Base-by-base conservation (phyloP, 2,797 vertebrate species). In the Clarias pachynema region DNA sequence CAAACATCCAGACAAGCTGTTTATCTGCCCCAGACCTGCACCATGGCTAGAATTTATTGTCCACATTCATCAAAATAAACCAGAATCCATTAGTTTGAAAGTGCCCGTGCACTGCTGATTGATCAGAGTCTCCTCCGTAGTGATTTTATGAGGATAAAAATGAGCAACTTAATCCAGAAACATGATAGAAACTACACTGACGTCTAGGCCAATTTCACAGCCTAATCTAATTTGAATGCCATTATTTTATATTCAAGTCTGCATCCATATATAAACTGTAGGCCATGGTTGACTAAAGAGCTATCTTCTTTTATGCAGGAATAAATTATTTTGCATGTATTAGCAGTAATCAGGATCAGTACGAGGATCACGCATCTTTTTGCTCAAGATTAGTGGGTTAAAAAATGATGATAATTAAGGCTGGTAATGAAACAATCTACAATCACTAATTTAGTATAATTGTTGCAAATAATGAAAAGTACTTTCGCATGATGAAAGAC, bases 1-100 rank as follows among this genome's bases (percentile, higher is more conserved):
- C 57, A 74, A 83, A 62, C 81, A 63, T 83, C 81, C 56, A 49
- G 57, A 73, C 81, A 83, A 44, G 81, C 68, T 74, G 81, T 83
- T 83, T 74, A 83, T 72, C 81, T 73, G 69, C n/a, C 37, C 57
- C 34, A 49, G 69, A 44, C 81, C 69, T 40, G 57, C 56, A 83
- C 57, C 37, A n/a, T 18, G 56, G 68, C 69, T 74, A 53, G 59
- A 83, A 29, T 63, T 74, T 73, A 74, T 83, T 63, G 59, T 62
- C 4, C 70, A 20, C 81, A 83, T 83, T 83, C 37, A 83, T 83
- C 81, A 83, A 44, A 62, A 73, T 40, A 40, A 83, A 83, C 37
- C 69, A 62, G 69, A 83, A 44, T 49, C 34, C 56, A 83, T 73
- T 83, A 44, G 57, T 74, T 73, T 73, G 26, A 74, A 70, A 82